These are phyloP conservation scores for Hemicentrotus pulcherrimus DNA, from an alignment of 35 echinoderm and acorn worm species.

Conservation along the genomic window DNA sequence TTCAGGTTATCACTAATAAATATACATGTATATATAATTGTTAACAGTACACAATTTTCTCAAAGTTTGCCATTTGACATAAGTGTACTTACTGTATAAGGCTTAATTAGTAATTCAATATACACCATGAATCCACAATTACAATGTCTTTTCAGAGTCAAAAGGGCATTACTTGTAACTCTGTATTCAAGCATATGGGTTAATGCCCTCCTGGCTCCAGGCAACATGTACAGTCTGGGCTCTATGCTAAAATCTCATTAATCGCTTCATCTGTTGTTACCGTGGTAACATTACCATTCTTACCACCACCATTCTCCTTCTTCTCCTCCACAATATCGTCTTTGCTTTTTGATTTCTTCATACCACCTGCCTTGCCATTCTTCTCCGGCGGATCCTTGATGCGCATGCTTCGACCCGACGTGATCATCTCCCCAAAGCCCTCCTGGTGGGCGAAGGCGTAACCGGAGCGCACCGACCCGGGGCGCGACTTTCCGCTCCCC, in stretches of 20 bases:
- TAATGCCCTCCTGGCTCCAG: no score
- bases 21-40: no score
- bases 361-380: background rate
- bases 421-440: constrained; percentile 95
- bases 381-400: constrained; percentile 26
- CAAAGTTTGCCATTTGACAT: background rate
- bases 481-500: constrained; percentile 65
- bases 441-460: constrained; percentile 94
- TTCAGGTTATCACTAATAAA: no score
- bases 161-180: no score
- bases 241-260: background rate
- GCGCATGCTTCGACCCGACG: constrained; percentile 74
- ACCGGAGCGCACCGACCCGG: constrained; percentile 76
- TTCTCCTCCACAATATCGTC: background rate
- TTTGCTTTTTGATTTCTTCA: constrained; percentile 38
- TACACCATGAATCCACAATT: background rate
- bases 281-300: background rate
- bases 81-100: background rate
- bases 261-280: background rate
- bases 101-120: background rate
- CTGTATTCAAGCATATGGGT: no score
- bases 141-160: no score
- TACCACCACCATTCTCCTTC: constrained; percentile 20
- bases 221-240: background rate
- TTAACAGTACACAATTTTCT: background rate